phyloP scores from a whole-genome alignment of 2,113 vertebrate species.

The Acrocephalus arundinaceus region DNA sequence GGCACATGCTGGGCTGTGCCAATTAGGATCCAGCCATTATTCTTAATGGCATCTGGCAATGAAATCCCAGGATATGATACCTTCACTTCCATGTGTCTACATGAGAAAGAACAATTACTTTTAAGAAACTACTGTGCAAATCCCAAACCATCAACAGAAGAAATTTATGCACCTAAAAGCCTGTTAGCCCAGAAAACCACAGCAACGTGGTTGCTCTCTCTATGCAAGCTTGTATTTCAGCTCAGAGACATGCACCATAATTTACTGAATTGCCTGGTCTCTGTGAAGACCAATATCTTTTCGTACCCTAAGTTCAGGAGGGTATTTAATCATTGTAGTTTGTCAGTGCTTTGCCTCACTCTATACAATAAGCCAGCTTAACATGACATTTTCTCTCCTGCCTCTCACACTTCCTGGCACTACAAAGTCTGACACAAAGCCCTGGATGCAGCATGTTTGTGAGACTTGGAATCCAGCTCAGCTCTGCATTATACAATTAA shows the following conservation, averaged over 20 bases:
- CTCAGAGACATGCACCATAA: neutral
- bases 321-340: neutral
- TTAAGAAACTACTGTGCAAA: neutral
- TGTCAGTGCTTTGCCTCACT: neutral
- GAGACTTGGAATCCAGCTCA: neutral
- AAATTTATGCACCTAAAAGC: neutral
- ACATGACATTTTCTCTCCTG: neutral
- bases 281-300: neutral
- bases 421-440: neutral
- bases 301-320: neutral
- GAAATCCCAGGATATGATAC: neutral
- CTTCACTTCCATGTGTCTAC: neutral
- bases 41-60: neutral
- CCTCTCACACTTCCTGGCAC: neutral
- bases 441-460: neutral
- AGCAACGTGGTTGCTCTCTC: neutral
- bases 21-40: neutral
- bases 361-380: neutral
- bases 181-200: neutral
- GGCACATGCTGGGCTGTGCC: neutral
- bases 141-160: neutral
- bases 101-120: neutral
- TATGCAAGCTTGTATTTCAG: neutral
- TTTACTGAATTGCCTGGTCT: conserved; percentile 14
- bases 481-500: neutral